Evolutionary conservation across 2,113 vertebrate genomes (phyloP).

Genomic region (Phaethon lepturus): DNA sequence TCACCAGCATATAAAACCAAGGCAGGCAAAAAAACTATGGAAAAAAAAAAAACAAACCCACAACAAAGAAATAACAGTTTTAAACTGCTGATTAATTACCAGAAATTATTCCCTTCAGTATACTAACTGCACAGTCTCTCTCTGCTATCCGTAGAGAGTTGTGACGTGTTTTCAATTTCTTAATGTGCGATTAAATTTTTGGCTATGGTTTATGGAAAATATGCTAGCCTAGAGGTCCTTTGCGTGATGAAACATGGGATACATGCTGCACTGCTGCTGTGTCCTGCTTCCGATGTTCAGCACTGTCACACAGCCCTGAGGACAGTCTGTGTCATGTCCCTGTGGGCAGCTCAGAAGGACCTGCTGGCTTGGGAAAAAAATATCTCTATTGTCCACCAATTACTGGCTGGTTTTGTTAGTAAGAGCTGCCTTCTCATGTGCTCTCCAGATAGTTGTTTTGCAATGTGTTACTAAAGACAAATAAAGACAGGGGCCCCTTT

Average conservation of each 20-base stretch:
- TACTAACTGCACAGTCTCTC: not conserved
- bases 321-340: not conserved
- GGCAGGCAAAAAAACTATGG: not conserved
- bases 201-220: not conserved
- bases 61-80: not conserved
- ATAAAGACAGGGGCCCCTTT: not conserved
- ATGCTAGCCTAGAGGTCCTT: not conserved
- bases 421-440: not conserved
- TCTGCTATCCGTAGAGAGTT: not conserved
- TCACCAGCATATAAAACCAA: not conserved
- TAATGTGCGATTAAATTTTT: not conserved
- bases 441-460: not conserved
- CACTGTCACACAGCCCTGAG: not conserved
- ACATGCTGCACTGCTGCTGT: not conserved
- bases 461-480: not conserved
- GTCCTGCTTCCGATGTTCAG: not conserved
- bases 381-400: rapidly evolving
- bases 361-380: not conserved
- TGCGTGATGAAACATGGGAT: not conserved
- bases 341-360: not conserved
- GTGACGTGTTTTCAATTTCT: not conserved
- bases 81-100: not conserved
- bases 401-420: not conserved
- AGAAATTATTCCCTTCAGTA: not conserved
- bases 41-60: not conserved